A percentile compares a stretch with the other conserved stretches of the same genome.
Conservation (phyloP, 2,888 invertebrate genomes). For the Drosophila melanocephala region DNA sequence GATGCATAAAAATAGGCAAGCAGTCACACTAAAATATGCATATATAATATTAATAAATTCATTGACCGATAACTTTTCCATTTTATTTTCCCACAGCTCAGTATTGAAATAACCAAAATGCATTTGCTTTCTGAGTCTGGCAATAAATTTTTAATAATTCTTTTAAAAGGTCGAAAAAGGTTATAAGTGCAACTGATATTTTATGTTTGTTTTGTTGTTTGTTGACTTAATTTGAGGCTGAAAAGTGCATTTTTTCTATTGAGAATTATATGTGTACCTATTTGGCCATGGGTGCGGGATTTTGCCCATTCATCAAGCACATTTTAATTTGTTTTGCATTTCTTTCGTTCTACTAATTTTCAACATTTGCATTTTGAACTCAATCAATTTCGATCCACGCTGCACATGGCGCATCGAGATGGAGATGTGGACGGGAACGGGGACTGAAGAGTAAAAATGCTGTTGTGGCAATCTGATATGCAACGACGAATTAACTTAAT, state of each 20-base stretch:
- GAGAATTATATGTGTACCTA: background rate
- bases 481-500: constrained; percentile 46
- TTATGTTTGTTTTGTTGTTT: background rate
- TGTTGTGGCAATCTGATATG: constrained; percentile 42
- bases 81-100: background rate
- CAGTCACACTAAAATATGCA: background rate
- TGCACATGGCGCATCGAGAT: background rate
- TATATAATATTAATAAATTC: background rate
- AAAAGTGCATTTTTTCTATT: background rate
- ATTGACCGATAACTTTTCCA: background rate
- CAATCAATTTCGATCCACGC: constrained; percentile 24
- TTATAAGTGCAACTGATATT: background rate
- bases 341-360: constrained; percentile 18
- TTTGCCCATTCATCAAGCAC: background rate
- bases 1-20: background rate
- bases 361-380: constrained; percentile 39
- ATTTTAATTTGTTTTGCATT: constrained; percentile 7
- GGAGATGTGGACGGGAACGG: no score
- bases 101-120: background rate
- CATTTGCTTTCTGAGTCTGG: background rate
- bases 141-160: background rate
- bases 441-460: background rate
- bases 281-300: background rate
- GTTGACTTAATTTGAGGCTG: background rate
- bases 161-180: background rate